Conservation (phyloP, 1,140 invertebrate genomes). For the Drosophila burlai region DNA sequence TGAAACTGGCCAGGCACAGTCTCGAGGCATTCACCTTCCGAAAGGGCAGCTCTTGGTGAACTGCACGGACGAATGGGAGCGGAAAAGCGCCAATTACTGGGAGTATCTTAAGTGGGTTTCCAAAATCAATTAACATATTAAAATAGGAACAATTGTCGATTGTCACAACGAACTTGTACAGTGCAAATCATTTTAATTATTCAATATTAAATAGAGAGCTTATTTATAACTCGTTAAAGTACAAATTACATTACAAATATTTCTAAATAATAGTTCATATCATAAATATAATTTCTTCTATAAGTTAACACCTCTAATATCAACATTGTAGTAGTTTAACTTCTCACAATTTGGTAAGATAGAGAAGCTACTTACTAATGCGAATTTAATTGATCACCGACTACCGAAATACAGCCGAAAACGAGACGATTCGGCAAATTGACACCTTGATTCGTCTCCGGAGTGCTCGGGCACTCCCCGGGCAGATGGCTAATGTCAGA, state of each 20-base stretch:
- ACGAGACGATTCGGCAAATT: slow-evolving; percentile 37
- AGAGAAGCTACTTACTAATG: slow-evolving; percentile 45
- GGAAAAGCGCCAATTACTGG: slow-evolving; percentile 5
- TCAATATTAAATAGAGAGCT: no score
- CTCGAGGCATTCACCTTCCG: slow-evolving; percentile 27
- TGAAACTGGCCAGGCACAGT: slow-evolving; percentile 24
- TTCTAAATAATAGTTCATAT: neutral
- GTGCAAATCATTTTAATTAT: no score
- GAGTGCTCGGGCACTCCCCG: slow-evolving; percentile 54
- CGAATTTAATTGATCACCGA: slow-evolving; percentile 67
- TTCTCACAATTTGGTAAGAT: slow-evolving; percentile 4
- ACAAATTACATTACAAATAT: neutral
- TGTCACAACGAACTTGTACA: neutral
- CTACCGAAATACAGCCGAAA: slow-evolving; percentile 21
- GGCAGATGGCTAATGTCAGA: slow-evolving; percentile 63
- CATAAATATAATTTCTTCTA: no score
- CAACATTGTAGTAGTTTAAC: neutral
- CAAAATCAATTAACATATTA: slow-evolving; percentile 9
- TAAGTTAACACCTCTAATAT: neutral
- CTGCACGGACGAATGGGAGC: neutral
- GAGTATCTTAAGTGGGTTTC: neutral
- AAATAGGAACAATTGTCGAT: neutral
- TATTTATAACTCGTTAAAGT: neutral
- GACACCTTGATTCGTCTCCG: slow-evolving; percentile 58
- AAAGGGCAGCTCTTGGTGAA: slow-evolving; percentile 23